phyloP scores from a whole-genome alignment of 2,888 invertebrate species.

The Pteria penguin region DNA sequence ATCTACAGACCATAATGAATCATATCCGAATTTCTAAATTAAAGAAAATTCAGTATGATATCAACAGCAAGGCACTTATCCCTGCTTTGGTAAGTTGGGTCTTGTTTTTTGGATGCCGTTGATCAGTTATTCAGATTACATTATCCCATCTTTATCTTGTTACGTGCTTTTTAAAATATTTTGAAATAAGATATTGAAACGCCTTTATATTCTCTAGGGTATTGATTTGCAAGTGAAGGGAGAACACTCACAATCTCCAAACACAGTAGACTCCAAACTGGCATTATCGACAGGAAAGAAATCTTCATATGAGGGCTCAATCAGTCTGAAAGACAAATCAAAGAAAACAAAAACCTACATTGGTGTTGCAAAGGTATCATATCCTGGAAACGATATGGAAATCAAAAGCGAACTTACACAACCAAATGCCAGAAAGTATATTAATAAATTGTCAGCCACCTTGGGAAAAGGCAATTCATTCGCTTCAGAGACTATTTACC shows the following conservation, averaged over 20 bases:
- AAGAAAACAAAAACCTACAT: constrained; percentile 47
- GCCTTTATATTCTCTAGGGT: too few relatives aligned
- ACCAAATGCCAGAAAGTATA: constrained; percentile 49
- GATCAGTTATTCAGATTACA: too few relatives aligned
- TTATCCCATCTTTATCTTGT: too few relatives aligned
- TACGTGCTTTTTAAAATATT: too few relatives aligned
- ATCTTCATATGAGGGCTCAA: constrained; percentile 47
- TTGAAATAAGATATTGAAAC: too few relatives aligned
- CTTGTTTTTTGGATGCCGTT: too few relatives aligned
- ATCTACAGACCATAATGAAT: too few relatives aligned
- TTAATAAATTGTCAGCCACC: constrained; percentile 50
- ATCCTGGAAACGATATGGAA: constrained; percentile 59
- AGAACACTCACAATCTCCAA: constrained; percentile 54
- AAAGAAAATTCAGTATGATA: too few relatives aligned
- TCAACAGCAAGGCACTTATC: too few relatives aligned
- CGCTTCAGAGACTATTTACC: constrained; percentile 52
- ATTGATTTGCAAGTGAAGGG: constrained; percentile 49
- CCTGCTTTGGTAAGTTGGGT: too few relatives aligned
- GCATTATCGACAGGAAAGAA: constrained; percentile 52
- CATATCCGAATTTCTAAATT: too few relatives aligned
- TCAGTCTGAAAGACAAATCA: constrained; percentile 57
- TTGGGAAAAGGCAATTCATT: constrained; percentile 48
- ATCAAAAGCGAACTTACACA: constrained; percentile 58
- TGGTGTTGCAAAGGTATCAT: constrained; percentile 55
- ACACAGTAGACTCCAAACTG: constrained; percentile 53